Evolutionary conservation across 2,888 invertebrate species (phyloP), one percentile per base, ranked within the genome.

Genomic region (Phlogophora meticulosa): DNA sequence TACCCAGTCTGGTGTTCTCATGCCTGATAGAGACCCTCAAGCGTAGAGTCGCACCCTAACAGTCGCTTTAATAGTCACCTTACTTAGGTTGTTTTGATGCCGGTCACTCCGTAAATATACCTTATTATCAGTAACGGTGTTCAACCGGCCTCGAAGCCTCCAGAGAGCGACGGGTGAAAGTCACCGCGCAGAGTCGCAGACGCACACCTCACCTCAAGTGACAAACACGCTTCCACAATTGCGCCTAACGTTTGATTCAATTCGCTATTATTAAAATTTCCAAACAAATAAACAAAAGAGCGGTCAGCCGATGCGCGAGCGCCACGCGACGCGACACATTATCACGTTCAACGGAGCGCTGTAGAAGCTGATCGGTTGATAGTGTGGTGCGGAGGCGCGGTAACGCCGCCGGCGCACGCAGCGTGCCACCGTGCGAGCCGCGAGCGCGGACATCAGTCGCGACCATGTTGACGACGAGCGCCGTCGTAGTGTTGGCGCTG

Each of bases 71-170:
- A 57, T 76, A 71, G 57, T 11, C 62, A 79, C 51, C 40, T 61
- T 74, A 62, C 65, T 68, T 78, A 81, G 78, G 68, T 81, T 82
- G 78, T 71, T 76, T 78, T 76, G 78, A 78, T 85, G 85, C 81
- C 83, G 80, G 86, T 83, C 87, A 87, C 86, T 87, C 72, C 75
- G 87, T 88, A 88, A 91, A 89, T 86, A 90, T 85, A 87, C 78
- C 87, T 85, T 87, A 91, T 89, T 93, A 94, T 93, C 93, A 91
- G 88, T 91, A 94, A 92, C 93, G 92, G 93, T 92, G 91, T 87
- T 87, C 89, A 90, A 90, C 91, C 91, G 92, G 92, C 92, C 91
- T 87, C 89, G 83, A 71, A 88, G 90, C 86, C 90, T 89, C 87
- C 87, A 87, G 80, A 88, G 84, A 88, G 87, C 87, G 90, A 78